A percentile compares a stretch with the other conserved stretches of the same genome.
These are phyloP conservation scores for Oxystoma pomonae DNA, from an alignment of 2,888 invertebrate genomes.

Conservation along the genomic window DNA sequence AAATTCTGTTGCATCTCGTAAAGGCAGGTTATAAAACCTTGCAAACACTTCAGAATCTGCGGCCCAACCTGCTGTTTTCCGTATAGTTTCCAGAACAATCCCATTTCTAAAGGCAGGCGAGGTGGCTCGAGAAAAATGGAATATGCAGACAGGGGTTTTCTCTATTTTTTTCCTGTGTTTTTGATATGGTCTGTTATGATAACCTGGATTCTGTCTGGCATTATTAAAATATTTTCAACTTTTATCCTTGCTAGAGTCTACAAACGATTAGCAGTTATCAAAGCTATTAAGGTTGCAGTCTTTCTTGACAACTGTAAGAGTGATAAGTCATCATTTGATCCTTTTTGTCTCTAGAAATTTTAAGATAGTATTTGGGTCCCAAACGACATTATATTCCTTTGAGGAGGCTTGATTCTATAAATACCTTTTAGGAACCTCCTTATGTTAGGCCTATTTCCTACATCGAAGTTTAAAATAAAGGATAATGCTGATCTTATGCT, in stretches of 20 bases:
- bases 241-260: background rate
- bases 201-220: background rate
- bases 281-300: background rate
- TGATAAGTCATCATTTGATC: background rate
- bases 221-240: background rate
- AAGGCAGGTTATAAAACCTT: slow-evolving; percentile 20
- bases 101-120: slow-evolving; percentile 24
- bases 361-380: slow-evolving; percentile 21
- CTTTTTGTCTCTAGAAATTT: background rate
- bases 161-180: background rate
- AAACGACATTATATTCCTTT: slow-evolving; percentile 25
- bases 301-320: background rate
- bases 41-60: slow-evolving; percentile 24
- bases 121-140: background rate
- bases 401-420: slow-evolving; percentile 23
- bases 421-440: slow-evolving; percentile 28
- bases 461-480: background rate
- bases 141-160: background rate
- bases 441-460: slow-evolving; percentile 3
- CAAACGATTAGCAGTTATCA: background rate
- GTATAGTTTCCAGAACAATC: slow-evolving; percentile 23
- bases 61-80: slow-evolving; percentile 28
- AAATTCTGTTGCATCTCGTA: no score
- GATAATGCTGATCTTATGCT: background rate
- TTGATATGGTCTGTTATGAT: background rate